Base-by-base conservation (phyloP, 2,113 vertebrate genomes). In the Oceanodroma tethys region DNA sequence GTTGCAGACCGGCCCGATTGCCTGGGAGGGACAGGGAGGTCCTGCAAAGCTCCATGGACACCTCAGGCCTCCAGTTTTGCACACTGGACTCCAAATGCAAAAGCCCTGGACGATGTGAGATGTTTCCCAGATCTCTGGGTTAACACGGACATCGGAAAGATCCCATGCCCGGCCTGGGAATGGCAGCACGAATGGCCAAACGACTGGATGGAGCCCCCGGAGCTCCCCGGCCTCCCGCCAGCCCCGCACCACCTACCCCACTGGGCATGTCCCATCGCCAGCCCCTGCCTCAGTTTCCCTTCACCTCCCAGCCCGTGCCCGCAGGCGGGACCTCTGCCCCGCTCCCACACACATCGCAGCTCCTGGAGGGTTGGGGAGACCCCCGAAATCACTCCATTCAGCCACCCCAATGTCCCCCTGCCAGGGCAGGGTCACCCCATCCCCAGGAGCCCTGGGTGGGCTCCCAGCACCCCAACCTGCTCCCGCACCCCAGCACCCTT, bases 81-180 rank as follows among this genome's bases (percentile, higher is more conserved):
- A 19, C 40, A 7, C 16, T 16, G 29, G 48, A 6, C 40, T 42
- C 59, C 71, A 63, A 59, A 29, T 0, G 11, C 29, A 22, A 8
- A 27, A 78, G 25, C 32, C 9, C 21, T 1, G 36, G 29, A 53
- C 0, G 0, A 20, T 0, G 26, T 0, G 2, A 47, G 50, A 11
- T 4, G 11, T 26, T 16, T 53, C 58, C 56, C 74, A 29, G 48
- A 36, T 2, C 34, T 26, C 30, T 5, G 19, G 38, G 34, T 21
- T 40, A 47, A 53, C 1, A 2, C 21, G 60, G 38, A 32, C 56
- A 23, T 5, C 19, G 7, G 20, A 47, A 45, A 5, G 38, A 42
- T 4, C 53, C 65, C 65, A 29, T 2, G 7, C 5, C 11, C 16
- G 4, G 52, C 13, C 42, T 3, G 7, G 56, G 30, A 74, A 59